These are phyloP conservation scores for Calvadosia cruxmelitensis DNA, from an alignment of 30 jellyfish, hydroid and myxozoan genomes.

Conservation along the genomic window DNA sequence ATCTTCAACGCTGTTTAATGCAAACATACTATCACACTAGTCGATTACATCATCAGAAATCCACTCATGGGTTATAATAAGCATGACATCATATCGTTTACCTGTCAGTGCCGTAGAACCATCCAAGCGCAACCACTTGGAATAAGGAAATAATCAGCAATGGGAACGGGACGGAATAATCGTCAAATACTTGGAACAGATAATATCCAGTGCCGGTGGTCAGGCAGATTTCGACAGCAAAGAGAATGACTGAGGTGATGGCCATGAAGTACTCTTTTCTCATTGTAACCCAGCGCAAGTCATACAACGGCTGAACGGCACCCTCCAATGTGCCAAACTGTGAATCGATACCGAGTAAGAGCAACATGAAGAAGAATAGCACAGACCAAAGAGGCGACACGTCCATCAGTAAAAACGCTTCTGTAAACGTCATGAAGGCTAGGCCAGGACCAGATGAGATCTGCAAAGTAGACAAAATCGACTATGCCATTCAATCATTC, in stretches of 20 bases:
- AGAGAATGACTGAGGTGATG: constrained; percentile 40
- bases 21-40: no score
- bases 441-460: constrained; percentile 96
- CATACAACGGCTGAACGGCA: constrained; percentile 93
- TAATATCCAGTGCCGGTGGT: constrained; percentile 87
- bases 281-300: constrained; percentile 77
- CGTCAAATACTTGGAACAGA: constrained; percentile 91
- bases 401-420: constrained; percentile 91
- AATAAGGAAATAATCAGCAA: constrained; percentile 74
- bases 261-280: constrained; percentile 80
- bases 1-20: no score
- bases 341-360: constrained; percentile 87
- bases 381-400: constrained; percentile 96
- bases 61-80: no score
- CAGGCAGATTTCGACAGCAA: constrained; percentile 51
- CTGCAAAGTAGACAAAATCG: constrained; percentile 4
- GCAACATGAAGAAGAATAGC: constrained; percentile 79
- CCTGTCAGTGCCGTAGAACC: constrained; percentile 95
- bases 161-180: constrained; percentile 90
- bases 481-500: neutral
- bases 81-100: constrained; percentile 6
- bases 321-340: constrained; percentile 96
- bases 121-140: constrained; percentile 83
- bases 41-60: no score
- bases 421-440: constrained; percentile 92